Evolutionary conservation across 2,113 vertebrate species (phyloP), one percentile per base, ranked within the genome.

Genomic region (Xenopus borealis): DNA sequence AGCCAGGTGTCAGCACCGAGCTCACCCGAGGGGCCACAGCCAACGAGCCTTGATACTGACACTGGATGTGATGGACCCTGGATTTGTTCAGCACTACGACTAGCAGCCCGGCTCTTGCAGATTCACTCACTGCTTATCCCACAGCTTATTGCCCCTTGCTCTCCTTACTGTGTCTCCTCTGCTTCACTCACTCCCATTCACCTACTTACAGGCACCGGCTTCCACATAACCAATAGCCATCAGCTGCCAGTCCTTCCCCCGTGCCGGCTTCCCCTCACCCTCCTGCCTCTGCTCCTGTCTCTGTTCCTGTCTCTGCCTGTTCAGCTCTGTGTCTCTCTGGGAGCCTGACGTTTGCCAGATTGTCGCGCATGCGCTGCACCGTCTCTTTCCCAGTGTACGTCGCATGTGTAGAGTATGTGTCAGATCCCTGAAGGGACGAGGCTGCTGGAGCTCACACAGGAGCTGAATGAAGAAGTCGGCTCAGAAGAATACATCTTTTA

Each of bases 251-350:
- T 14, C 16, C 69, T 13, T 47, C 66, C n/a, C 16, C 12, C 18
- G 17, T 47, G 23, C 74, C 62, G 8, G 63, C 52, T 40, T 46
- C 63, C 23, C 81, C 3, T 61, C 80, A 59, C 11, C 7, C 17
- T 27, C 78, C 77, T 61, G 80, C 75, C 69, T 81, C 82, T 72
- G 72, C 78, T 27, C 23, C 23, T 27, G 23, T 3, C 3, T 1
- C 23, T 27, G 23, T 3, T 67, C 46, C 53, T 55, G 53, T n/a
- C n/a, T n/a, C 85, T 55, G 84, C 85, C 83, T 81, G 85, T 87
- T 75, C 86, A 87, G 84, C 86, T 86, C 92, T 87, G 92, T 83
- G 89, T 50, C 14, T 55, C 53, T 50, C 47, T 82, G 80, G 7
- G 10, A 63, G 17, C 16, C 59, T 40, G 71, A 64, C 61, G 70